These are phyloP conservation scores for Poeciliopsis paucimaculata DNA, from an alignment of 2,797 vertebrate genomes.

Conservation along the genomic window DNA sequence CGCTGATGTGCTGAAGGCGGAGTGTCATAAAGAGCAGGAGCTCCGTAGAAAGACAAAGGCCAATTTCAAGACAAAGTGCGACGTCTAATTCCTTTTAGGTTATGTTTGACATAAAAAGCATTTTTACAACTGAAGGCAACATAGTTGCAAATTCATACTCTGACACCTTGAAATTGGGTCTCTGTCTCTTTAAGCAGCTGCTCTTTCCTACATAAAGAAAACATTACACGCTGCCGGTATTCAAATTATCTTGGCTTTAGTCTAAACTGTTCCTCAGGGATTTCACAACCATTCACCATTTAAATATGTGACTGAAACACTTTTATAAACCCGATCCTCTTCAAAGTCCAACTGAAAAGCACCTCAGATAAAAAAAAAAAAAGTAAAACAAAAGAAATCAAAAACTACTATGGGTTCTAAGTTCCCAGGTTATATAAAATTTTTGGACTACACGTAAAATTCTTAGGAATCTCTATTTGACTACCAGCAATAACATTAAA, in stretches of 20 bases:
- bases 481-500: neutral
- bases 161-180: no score
- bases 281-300: neutral
- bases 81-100: no score
- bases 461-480: neutral
- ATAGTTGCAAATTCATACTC: no score
- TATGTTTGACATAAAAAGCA: no score
- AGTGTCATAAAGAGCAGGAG: no score
- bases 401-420: neutral
- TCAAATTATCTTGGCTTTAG: neutral
- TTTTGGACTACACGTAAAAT: neutral
- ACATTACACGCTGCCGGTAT: no score
- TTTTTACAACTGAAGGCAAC: no score
- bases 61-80: no score
- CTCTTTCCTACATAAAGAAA: no score
- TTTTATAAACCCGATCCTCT: neutral
- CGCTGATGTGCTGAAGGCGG: no score
- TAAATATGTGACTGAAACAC: conserved; percentile 1
- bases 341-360: neutral
- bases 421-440: neutral
- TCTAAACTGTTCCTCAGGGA: neutral
- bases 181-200: no score
- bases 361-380: neutral
- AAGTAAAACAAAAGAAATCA: neutral
- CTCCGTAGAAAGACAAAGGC: no score